phyloP scores from a whole-genome alignment of 2,113 vertebrate genomes.

The Myotis brandtii region DNA sequence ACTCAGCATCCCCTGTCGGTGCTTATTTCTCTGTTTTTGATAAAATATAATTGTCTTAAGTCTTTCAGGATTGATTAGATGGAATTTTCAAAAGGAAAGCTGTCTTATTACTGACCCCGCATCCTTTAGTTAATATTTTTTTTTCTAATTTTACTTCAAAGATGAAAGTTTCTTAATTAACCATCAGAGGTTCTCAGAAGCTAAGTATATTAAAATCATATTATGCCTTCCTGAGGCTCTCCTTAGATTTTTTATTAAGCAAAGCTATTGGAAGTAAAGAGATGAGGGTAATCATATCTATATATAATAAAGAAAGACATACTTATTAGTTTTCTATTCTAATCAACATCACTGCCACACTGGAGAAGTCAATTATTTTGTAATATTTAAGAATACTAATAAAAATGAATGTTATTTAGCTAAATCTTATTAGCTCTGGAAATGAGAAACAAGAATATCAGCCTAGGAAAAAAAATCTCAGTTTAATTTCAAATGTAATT shows the following conservation, averaged over 20 bases:
- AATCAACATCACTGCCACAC: constrained; percentile 45
- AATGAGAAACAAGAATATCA: constrained; percentile 66
- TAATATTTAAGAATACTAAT: constrained; percentile 74
- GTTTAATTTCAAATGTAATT: constrained; percentile 64
- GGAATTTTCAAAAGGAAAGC: constrained; percentile 81
- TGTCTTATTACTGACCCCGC: constrained; percentile 84
- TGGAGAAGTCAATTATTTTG: constrained; percentile 80
- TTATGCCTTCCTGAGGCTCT: constrained; percentile 81
- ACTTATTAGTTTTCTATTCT: constrained; percentile 71
- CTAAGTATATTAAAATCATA: constrained; percentile 82
- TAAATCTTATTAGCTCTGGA: constrained; percentile 67
- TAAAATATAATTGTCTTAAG: constrained; percentile 86
- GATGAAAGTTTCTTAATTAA: constrained; percentile 90
- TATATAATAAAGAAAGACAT: constrained; percentile 76
- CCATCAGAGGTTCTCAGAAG: constrained; percentile 84
- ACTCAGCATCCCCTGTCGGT: constrained; percentile 74
- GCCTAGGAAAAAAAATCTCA: not conserved
- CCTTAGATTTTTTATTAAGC: constrained; percentile 84
- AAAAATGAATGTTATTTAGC: constrained; percentile 78
- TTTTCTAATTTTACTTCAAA: constrained; percentile 83
- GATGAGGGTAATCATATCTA: constrained; percentile 79
- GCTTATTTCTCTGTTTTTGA: constrained; percentile 81
- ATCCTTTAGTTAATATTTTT: constrained; percentile 84
- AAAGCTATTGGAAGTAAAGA: constrained; percentile 80
- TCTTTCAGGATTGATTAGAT: constrained; percentile 85